phyloP scores from a whole-genome alignment of 2,888 invertebrate species.

The Odontomyia ornata region DNA sequence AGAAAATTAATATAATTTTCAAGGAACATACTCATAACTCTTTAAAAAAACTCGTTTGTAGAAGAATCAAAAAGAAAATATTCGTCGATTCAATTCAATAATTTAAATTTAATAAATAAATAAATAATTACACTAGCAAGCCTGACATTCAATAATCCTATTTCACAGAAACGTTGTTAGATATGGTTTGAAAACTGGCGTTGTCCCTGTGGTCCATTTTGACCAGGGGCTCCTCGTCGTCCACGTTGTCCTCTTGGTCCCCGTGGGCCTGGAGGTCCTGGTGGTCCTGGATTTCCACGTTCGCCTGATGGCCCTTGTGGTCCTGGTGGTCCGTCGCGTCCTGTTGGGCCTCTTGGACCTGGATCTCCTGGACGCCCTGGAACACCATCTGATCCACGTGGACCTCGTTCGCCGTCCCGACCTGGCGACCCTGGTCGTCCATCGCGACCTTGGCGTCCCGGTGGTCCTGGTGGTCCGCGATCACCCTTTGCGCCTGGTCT shows the following conservation, averaged over 20 bases:
- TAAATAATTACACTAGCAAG: neutral
- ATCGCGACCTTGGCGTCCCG: slow-evolving; percentile 18
- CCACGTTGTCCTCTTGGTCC: slow-evolving; percentile 13
- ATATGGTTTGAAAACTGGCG: too few species aligned
- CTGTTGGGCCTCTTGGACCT: slow-evolving; percentile 16
- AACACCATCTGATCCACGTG: slow-evolving; percentile 21
- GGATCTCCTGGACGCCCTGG: slow-evolving; percentile 30
- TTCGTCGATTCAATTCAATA: neutral
- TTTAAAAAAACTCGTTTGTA: too few species aligned
- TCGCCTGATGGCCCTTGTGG: slow-evolving; percentile 23
- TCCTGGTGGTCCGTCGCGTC: slow-evolving; percentile 26
- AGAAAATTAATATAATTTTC: too few species aligned
- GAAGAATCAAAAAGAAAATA: neutral
- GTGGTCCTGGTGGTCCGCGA: slow-evolving; percentile 14
- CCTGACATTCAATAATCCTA: neutral
- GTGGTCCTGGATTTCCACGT: slow-evolving; percentile 15
- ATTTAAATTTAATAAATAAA: neutral
- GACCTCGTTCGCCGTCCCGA: slow-evolving; percentile 9
- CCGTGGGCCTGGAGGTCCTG: slow-evolving; percentile 4
- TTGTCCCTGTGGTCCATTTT: neutral
- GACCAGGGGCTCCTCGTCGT: neutral
- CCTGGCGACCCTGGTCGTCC: slow-evolving; percentile 23
- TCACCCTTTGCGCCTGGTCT: slow-evolving; percentile 7
- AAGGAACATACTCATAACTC: too few species aligned
- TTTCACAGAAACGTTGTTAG: neutral